Percentiles rank a stretch among this genome's conserved stretches.
Conservation (phyloP, 2,888 invertebrate species). For the Eulithis testata region DNA sequence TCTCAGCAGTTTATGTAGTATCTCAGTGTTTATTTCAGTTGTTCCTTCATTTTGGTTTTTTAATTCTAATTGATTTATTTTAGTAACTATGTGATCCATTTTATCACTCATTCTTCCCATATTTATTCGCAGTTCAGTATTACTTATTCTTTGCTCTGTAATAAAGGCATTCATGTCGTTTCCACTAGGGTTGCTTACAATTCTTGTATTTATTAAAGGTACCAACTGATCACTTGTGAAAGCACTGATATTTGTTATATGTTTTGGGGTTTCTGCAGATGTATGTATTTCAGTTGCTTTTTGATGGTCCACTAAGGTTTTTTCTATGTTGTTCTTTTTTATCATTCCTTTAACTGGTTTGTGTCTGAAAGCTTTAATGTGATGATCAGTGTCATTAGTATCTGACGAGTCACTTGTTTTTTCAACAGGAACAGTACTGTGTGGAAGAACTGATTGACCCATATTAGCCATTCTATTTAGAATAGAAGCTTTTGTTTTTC, state of each 20-base stretch:
- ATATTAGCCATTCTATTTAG: constrained; percentile 74
- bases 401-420: constrained; percentile 72
- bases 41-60: constrained; percentile 42
- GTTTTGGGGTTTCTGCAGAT: constrained; percentile 41
- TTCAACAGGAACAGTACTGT: constrained; percentile 45
- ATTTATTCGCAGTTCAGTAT: constrained; percentile 74
- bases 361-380: constrained; percentile 57
- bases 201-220: constrained; percentile 53
- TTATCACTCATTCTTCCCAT: constrained; percentile 70
- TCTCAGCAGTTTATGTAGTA: constrained; percentile 64
- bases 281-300: constrained; percentile 45
- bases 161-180: constrained; percentile 62
- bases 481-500: constrained; percentile 70
- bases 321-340: constrained; percentile 55
- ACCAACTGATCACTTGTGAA: constrained; percentile 57
- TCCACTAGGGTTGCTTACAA: constrained; percentile 44
- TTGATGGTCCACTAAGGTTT: constrained; percentile 41
- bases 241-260: constrained; percentile 42
- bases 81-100: constrained; percentile 63
- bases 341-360: constrained; percentile 56
- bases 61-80: constrained; percentile 53
- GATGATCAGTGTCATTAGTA: constrained; percentile 54
- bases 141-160: constrained; percentile 72
- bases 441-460: constrained; percentile 75
- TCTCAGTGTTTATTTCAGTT: constrained; percentile 55